phyloP scores from a whole-genome alignment of 64 coral and sea anemone genomes.

The Porites lutea region DNA sequence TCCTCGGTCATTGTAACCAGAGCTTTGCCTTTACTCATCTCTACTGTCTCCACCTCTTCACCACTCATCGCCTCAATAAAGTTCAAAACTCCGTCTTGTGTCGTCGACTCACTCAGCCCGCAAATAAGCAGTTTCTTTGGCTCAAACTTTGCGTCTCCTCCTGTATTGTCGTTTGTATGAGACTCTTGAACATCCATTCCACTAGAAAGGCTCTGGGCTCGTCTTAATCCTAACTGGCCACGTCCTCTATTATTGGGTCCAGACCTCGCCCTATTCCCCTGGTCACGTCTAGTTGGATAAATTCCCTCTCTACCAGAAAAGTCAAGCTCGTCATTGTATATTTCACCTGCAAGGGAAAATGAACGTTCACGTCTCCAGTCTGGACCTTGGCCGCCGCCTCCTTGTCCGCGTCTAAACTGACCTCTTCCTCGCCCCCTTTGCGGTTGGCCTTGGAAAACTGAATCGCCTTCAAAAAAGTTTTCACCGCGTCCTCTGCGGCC shows the following conservation, averaged over 20 bases:
- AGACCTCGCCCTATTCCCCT: background rate
- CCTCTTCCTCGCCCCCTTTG: background rate
- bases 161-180: background rate
- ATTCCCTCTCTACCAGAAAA: too few relatives aligned
- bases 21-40: background rate
- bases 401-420: background rate
- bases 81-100: background rate
- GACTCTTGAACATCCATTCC: too few relatives aligned
- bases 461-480: background rate
- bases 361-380: background rate
- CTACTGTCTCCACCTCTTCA: background rate
- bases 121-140: background rate
- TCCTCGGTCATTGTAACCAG: slow-evolving; percentile 5
- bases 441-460: background rate
- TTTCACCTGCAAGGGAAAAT: background rate
- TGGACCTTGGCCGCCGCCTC: background rate
- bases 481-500: background rate
- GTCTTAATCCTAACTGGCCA: background rate
- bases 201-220: background rate
- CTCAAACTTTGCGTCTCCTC: background rate
- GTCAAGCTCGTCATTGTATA: background rate
- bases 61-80: slow-evolving; percentile 29
- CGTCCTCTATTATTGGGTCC: background rate
- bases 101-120: background rate
- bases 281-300: background rate